These are phyloP conservation scores for Pristionchus exspectatus DNA, from an alignment of 2,888 invertebrate genomes.

Conservation along the genomic window DNA sequence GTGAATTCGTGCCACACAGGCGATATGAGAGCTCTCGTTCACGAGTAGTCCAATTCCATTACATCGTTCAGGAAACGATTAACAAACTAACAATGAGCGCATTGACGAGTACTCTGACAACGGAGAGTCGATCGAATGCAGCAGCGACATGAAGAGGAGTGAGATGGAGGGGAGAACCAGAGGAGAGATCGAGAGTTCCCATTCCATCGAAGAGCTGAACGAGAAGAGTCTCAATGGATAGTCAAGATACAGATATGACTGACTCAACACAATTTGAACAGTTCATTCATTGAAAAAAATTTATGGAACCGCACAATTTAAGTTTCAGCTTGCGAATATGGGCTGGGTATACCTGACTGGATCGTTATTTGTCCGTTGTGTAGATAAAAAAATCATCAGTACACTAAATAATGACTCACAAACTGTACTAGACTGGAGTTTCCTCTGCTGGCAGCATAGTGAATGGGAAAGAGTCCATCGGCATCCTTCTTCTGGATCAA, in stretches of 20 bases:
- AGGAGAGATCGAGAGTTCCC: slow-evolving; percentile 42
- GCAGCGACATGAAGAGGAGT: slow-evolving; percentile 55
- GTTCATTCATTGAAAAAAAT: too few species aligned
- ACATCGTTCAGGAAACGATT: background rate
- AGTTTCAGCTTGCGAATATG: too few species aligned
- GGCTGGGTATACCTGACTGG: too few species aligned
- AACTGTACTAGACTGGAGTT: slow-evolving; percentile 48
- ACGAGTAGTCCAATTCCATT: background rate
- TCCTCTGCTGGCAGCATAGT: slow-evolving; percentile 55
- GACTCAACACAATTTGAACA: too few species aligned
- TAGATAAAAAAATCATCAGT: background rate
- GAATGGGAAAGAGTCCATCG: slow-evolving; percentile 51
- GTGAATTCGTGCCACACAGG: background rate
- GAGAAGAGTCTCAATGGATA: background rate
- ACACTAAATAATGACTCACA: slow-evolving; percentile 8
- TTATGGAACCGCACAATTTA: too few species aligned
- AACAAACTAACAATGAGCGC: slow-evolving; percentile 30
- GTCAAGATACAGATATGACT: background rate
- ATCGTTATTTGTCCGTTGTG: too few species aligned
- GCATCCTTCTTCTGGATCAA: slow-evolving; percentile 50
- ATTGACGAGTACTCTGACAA: slow-evolving; percentile 39
- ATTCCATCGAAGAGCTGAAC: slow-evolving; percentile 49
- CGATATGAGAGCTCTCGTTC: background rate
- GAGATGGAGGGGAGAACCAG: slow-evolving; percentile 45
- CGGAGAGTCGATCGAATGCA: slow-evolving; percentile 36